Base-by-base conservation (phyloP, 2,888 invertebrate species). In the Aquatica leii region DNA sequence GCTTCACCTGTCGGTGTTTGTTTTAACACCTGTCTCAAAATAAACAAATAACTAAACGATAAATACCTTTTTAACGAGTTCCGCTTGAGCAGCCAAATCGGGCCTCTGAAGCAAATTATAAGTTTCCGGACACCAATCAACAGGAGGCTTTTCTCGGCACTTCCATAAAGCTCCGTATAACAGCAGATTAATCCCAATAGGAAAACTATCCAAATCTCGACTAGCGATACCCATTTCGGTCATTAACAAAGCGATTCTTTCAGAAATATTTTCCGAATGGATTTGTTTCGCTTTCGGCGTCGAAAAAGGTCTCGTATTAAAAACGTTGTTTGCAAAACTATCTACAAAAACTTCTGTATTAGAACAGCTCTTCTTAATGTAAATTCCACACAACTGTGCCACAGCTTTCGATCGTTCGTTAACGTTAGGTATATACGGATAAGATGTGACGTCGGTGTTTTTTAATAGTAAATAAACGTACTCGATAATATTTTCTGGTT, bases 321-420 rank as follows among this genome's bases (percentile, higher is more conserved):
- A 50, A 20, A 62, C 63, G 5, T 69, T 58, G 65, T 69, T 73
- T n/a, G 73, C 62, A 46, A 75, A 73, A 62, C 68, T 73, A 17
- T 76, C 75, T 17, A 73, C 48, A 14, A 50, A 55, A 6, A 74
- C 53, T 57, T 72, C 71, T 0, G 56, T 43, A 3, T 64, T 51
- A 15, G 8, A 12, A 31, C 52, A 57, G 21, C 68, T 71, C 4
- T 68, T 65, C 59, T 71, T 69, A 41, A 76, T 69, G 18, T 74
- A 64, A 35, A 74, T 64, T 11, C 75, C 73, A 62, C 73, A 76
- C 37, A 78, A 66, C 76, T 77, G 66, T 61, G 95, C 84, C 52
- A 95, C 82, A 82, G 92, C 88, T 67, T 86, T 88, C 1, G 91
- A 90, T 72, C 86, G 86, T 34, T 84, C 83, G 81, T 94, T 95